Evolutionary conservation across 2,797 vertebrate genomes (phyloP), one percentile per base, ranked within the genome.

Genomic region (Menidia menidia): DNA sequence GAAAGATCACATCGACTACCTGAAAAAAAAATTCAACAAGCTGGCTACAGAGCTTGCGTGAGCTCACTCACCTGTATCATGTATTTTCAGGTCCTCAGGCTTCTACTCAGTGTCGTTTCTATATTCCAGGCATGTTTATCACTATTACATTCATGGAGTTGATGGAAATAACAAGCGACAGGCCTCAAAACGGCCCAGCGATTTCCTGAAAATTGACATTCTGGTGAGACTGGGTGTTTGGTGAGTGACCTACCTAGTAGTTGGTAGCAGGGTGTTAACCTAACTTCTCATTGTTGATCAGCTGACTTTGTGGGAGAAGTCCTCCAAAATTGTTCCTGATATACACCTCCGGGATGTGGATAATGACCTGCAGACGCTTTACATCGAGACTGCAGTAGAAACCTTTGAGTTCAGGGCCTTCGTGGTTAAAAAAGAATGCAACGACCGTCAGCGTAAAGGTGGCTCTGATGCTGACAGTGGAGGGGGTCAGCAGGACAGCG

Each of bases 111-210:
- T 43, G 30, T 16, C 59, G 33, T 70, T 25, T 67, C 32, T 14
- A 2, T 52, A 12, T 93, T 95, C 84, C 87, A 99, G 97, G 66
- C 95, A 99, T 85, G 94, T 96, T 54, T 99, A 98, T 89, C 97
- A 99, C 90, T 99, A 98, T 82, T 99, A 99, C 81, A 93, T 99
- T 77, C 97, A 99, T 66, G 97, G 97, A 57, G 86, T 92, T 64
- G 88, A 94, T 88, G 97, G 96, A 84, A 96, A 96, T 69, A 82
- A 93, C 76, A 44, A 55, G 30, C 84, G 4, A 8, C n/a, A 25
- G 10, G 44, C 16, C 16, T 68, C 64, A 35, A 76, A 75, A 76
- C 87, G 88, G 18, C 0, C 60, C 31, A 87, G 84, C 60, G 43
- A 71, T 56, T 82, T 65, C 51, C 84, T 87, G 67, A 93, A 95